Percentiles rank a stretch among this genome's conserved stretches.
Conservation (phyloP, 2,888 invertebrate species). For the Perizoma flavofasciatum region DNA sequence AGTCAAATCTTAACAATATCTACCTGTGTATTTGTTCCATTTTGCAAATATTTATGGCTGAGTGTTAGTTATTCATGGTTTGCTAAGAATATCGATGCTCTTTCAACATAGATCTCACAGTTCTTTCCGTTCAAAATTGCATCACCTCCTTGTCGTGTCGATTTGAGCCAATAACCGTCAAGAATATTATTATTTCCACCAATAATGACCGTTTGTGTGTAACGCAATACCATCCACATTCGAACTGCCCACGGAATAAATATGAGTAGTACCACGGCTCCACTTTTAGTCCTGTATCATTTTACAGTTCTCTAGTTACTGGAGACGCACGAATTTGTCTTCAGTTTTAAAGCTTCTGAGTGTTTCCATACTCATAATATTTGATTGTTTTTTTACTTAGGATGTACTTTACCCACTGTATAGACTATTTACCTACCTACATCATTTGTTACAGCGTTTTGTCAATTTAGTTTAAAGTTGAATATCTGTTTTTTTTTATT, state of each 20-base stretch:
- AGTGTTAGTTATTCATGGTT: not conserved
- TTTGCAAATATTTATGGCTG: too few species aligned
- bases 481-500: too few species aligned
- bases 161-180: constrained; percentile 17
- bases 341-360: not conserved
- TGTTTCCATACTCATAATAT: not conserved
- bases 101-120: not conserved
- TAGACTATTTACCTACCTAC: too few species aligned
- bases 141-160: constrained; percentile 14
- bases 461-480: too few species aligned
- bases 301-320: constrained; percentile 54
- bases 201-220: constrained; percentile 41
- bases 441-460: too few species aligned
- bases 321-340: constrained; percentile 21
- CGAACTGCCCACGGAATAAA: constrained; percentile 29
- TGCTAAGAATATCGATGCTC: constrained; percentile 8
- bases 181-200: constrained; percentile 25
- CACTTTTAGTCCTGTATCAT: constrained; percentile 70
- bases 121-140: constrained; percentile 12
- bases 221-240: constrained; percentile 59
- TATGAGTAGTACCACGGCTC: constrained; percentile 44
- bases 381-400: too few species aligned
- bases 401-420: too few species aligned
- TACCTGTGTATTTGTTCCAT: too few species aligned
- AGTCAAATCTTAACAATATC: too few species aligned